Percentiles rank a stretch among this genome's conserved stretches.
phyloP scores from a whole-genome alignment of 2,113 vertebrate species.

The Amphiprion ocellaris region DNA sequence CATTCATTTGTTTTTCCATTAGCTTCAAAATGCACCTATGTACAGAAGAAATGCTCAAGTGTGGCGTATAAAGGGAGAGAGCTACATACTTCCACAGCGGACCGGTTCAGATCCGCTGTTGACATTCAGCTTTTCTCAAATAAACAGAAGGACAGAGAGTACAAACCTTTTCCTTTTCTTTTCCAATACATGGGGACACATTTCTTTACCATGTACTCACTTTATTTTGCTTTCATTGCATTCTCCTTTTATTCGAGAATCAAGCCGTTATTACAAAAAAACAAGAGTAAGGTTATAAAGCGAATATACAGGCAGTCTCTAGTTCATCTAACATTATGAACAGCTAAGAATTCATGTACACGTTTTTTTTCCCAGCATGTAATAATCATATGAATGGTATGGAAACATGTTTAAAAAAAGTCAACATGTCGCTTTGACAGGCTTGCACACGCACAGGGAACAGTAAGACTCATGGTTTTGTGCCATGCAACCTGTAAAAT shows the following conservation, averaged over 20 bases:
- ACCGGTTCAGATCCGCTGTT: slow-evolving; percentile 63
- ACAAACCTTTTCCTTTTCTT: slow-evolving; percentile 71
- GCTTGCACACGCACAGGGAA: slow-evolving; percentile 47
- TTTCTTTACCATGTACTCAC: slow-evolving; percentile 43
- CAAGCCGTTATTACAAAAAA: slow-evolving; percentile 65
- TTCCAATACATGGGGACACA: slow-evolving; percentile 50
- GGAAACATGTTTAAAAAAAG: slow-evolving; percentile 43
- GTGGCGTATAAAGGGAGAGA: slow-evolving; percentile 64
- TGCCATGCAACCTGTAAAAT: slow-evolving; percentile 34
- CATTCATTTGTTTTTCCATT: slow-evolving; percentile 27
- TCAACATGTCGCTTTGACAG: slow-evolving; percentile 11
- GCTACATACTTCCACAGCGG: slow-evolving; percentile 79
- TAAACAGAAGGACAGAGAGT: slow-evolving; percentile 67
- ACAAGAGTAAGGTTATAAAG: slow-evolving; percentile 63
- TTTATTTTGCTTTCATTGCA: slow-evolving; percentile 63
- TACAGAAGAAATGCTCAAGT: slow-evolving; percentile 76
- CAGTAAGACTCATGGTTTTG: slow-evolving; percentile 47
- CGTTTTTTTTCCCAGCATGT: slow-evolving; percentile 72
- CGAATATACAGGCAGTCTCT: slow-evolving; percentile 79
- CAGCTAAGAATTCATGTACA: slow-evolving; percentile 74
- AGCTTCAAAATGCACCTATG: slow-evolving; percentile 70
- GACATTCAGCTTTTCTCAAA: slow-evolving; percentile 82
- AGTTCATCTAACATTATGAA: slow-evolving; percentile 80
- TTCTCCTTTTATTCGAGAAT: slow-evolving; percentile 62
- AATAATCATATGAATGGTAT: slow-evolving; percentile 47